Percentiles rank a stretch among this genome's conserved stretches.
These are phyloP conservation scores for Bergia sp. DNA, from an alignment of 92 coral and sea anemone species.

Conservation along the genomic window DNA sequence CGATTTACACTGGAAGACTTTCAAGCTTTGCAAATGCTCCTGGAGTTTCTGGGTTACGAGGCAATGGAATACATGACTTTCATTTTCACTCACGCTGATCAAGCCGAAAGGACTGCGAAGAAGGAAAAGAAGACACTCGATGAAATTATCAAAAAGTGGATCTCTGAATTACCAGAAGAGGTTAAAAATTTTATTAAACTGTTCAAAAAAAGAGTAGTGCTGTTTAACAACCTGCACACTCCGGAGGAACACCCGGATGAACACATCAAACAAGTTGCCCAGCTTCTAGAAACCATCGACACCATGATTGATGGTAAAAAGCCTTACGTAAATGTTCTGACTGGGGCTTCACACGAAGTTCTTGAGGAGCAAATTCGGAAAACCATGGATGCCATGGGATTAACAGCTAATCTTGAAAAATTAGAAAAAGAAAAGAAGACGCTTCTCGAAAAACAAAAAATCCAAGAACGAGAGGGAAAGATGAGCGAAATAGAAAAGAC, in stretches of 20 bases:
- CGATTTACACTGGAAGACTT: slow-evolving; percentile 33
- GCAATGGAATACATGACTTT: slow-evolving; percentile 10
- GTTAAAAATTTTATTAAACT: slow-evolving; percentile 10
- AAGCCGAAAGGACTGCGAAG: slow-evolving; percentile 30
- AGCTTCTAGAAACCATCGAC: slow-evolving; percentile 42
- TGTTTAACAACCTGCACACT: slow-evolving; percentile 31
- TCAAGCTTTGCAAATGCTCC: slow-evolving; percentile 33
- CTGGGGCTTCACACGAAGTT: slow-evolving; percentile 29
- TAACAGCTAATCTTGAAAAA: background rate
- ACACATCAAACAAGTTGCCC: slow-evolving; percentile 31
- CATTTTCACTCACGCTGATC: slow-evolving; percentile 42
- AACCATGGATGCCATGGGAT: slow-evolving; percentile 22
- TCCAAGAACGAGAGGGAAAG: background rate
- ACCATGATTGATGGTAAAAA: slow-evolving; percentile 19
- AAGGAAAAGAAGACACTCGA: slow-evolving; percentile 1
- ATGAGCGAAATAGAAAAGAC: background rate
- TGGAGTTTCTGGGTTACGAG: background rate
- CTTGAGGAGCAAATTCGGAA: slow-evolving; percentile 25
- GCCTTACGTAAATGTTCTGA: slow-evolving; percentile 34
- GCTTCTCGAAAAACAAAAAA: background rate
- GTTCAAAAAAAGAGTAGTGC: slow-evolving; percentile 31
- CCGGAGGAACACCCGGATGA: slow-evolving; percentile 24
- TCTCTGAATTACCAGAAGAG: background rate
- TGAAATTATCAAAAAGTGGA: background rate
- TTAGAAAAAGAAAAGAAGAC: background rate